Evolutionary conservation across 2,113 vertebrate genomes (phyloP).

Genomic region (Melanocharis versteri): DNA sequence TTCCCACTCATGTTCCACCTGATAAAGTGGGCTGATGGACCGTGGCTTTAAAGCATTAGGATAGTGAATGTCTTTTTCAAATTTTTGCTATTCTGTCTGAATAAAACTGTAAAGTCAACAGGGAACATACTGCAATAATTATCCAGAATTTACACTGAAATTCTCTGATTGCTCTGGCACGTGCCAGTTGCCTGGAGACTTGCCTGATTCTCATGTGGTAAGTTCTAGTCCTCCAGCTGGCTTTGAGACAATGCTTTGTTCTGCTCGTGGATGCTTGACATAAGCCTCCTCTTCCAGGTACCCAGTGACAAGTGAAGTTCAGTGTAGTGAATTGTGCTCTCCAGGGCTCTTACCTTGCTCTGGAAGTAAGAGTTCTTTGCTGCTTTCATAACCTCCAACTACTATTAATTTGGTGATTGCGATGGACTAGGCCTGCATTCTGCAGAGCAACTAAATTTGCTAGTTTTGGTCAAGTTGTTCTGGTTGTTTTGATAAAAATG

Average conservation of each 20-base stretch:
- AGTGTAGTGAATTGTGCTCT: not conserved
- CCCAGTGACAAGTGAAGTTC: not conserved
- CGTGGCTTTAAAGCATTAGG: not conserved
- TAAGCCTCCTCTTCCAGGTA: not conserved
- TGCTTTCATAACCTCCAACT: not conserved
- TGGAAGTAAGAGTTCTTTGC: not conserved
- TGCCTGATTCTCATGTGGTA: accelerated
- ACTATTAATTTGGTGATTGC: not conserved
- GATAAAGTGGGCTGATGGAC: not conserved
- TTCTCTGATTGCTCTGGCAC: not conserved
- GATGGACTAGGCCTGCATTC: not conserved
- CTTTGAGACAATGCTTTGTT: not conserved
- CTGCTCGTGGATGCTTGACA: accelerated
- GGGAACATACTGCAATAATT: not conserved
- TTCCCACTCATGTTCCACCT: not conserved
- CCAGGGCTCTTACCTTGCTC: not conserved
- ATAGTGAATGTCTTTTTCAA: not conserved
- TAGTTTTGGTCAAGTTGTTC: not conserved
- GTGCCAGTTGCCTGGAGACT: not conserved
- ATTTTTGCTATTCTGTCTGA: not conserved
- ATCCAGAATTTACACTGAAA: not conserved
- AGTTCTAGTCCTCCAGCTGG: not conserved
- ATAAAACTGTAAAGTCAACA: not conserved
- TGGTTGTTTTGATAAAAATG: not conserved
- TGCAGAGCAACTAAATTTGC: not conserved